Base-by-base conservation (phyloP, 2,797 vertebrate species). In the Valencia hispanica region DNA sequence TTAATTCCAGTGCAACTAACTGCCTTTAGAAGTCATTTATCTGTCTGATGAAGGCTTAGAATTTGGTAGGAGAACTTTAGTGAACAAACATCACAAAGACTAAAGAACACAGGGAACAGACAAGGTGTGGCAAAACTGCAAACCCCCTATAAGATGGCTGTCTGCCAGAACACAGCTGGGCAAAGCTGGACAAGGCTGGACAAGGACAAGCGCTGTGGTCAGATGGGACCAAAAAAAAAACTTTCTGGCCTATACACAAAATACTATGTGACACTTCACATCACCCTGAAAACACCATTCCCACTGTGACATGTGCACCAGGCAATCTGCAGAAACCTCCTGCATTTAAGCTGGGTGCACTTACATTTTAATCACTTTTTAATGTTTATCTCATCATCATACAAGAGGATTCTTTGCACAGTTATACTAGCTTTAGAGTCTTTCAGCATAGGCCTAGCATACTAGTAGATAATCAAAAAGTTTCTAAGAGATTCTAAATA, bases 401-500 rank as follows among this genome's bases (percentile, higher is more conserved):
- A 41, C 15, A 30, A 30, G 5, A 18, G 25, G 36, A 41, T 30
- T 32, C 3, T 73, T 50, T 70, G 32, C n/a, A 59, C 30, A 61
- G 20, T 25, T 22, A 3, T 18, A 2, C 12, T 10, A 34, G 41
- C 20, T 9, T 22, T 25, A 45, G 3, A 68, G 34, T 53, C 18
- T 53, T 81, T 68, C 79, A 77, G 80, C 83, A 70, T 77, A 53
- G 79, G 12, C 32, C 32, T 53, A 84, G 82, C 74, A 84, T 61
- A n/a, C 43, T 30, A 73, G 75, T 53, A 48, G 51, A 85, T 82
- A 71, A 90, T 87, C 77, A 85, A 88, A 74, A 90, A 87, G 68
- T 81, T 65, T 86, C 55, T 84, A 81, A 77, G 73, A 87, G 85
- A 86, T 59, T 47, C 84, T 82, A 75, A 89, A 91, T 89, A 74